Base-by-base conservation (phyloP, 1,140 invertebrate genomes). In the Ephestia elutella region DNA sequence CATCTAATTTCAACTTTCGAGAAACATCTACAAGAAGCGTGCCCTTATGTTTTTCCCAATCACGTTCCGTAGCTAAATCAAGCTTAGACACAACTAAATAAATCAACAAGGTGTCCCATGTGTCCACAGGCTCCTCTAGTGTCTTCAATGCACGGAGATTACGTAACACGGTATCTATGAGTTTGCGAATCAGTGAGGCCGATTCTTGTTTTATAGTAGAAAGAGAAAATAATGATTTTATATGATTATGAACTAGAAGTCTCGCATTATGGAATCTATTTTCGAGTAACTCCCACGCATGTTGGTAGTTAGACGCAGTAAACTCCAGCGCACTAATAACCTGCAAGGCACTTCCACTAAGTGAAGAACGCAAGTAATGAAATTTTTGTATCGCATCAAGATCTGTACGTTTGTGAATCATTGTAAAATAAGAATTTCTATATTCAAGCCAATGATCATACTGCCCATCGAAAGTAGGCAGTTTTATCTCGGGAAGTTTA, bases 401-500 rank as follows among this genome's bases (percentile, higher is more conserved):
- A 32, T 66, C 60, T 15, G 32, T 49, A 61, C 63, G 63, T 10
- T 59, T 60, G 20, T 69, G 67, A 19, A 69, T 69, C 60, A 69
- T 63, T 5, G 66, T 60, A 25, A 54, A n/a, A 15, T 65, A 68
- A 13, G 66, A 65, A 51, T 69, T 66, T 60, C 54, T 65, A 50
- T 44, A 69, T 54, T 69, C 67, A 7, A 69, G 49, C 67, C 67
- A 66, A 0, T 61, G 51, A 57, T 69, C 67, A 54, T 51, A 69
- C 15, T 56, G 59, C 13, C 67, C 67, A 49, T 65, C 63, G 28
- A 69, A 66, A 17, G 28, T 28, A 57, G 62, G 62, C 28, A 68
- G 21, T 48, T 66, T 61, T 28, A 69, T 65, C 20, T 64, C 50
- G 13, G 62, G 66, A 51, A 65, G 50, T 56, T 68, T 65, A 5